These are phyloP conservation scores for Chymomyza fuscimana DNA, from an alignment of 2,888 invertebrate species.

Conservation along the genomic window DNA sequence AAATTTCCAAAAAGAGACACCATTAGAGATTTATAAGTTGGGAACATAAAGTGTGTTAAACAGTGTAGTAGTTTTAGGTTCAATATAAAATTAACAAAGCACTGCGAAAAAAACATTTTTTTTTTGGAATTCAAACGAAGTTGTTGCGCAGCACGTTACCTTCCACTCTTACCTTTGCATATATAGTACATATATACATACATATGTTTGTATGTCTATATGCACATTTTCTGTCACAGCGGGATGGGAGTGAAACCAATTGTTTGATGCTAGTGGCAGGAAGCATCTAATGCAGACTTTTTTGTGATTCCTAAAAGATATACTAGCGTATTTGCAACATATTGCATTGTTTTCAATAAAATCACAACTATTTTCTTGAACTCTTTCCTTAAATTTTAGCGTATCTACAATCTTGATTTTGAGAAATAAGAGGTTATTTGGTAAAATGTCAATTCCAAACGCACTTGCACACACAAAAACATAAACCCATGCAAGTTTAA, in stretches of 20 bases:
- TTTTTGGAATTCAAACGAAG: slow-evolving; percentile 41
- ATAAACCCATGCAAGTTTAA: not conserved
- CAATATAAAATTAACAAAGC: not conserved
- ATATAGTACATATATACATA: not conserved
- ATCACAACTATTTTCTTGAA: not conserved
- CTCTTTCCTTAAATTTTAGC: too few species aligned
- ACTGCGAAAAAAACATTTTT: slow-evolving; percentile 3
- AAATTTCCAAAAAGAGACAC: slow-evolving; percentile 46
- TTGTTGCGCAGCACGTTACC: slow-evolving; percentile 59
- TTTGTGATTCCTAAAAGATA: not conserved
- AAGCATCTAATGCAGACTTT: not conserved
- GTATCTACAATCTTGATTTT: not conserved
- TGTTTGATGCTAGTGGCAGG: slow-evolving; percentile 7
- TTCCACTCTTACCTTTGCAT: slow-evolving; percentile 35
- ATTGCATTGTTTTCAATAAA: not conserved
- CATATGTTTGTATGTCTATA: slow-evolving; percentile 16
- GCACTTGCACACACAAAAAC: not conserved
- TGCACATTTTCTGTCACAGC: slow-evolving; percentile 47
- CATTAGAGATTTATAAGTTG: too few species aligned
- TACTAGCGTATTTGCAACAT: not conserved
- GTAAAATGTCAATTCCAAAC: not conserved
- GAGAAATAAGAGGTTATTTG: not conserved
- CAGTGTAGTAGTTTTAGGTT: too few species aligned
- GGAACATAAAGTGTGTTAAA: too few species aligned
- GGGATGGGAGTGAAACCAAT: slow-evolving; percentile 41